Evolutionary conservation across 2,113 vertebrate species (phyloP), one percentile per base, ranked within the genome.

Genomic region (Tupaia chinensis): DNA sequence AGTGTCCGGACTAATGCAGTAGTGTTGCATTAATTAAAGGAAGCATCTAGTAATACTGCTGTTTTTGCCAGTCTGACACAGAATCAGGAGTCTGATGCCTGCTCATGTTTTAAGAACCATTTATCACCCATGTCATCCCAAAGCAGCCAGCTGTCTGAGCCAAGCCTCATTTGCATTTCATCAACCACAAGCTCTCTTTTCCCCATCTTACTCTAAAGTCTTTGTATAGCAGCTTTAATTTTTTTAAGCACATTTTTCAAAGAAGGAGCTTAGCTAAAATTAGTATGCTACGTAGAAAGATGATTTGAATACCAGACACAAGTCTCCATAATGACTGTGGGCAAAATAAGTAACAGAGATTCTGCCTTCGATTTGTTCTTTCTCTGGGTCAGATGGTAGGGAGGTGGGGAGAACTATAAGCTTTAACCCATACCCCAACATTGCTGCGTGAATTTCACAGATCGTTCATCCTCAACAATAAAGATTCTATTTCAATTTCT

Each of bases 51-150:
- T 98, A 98, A 98, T 98, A 98, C 97, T 98, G 98, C 98, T 98
- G 98, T 94, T 98, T 98, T 98, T 98, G 98, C 98, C 98, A 98
- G 98, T 97, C 98, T 99, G 99, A 99, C 99, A 99, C 98, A 98
- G 99, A 99, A 99, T 98, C 98, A 5, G 99, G 99, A 99, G 98
- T 98, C 98, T 99, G 99, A 99, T 99, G 99, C 99, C 99, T 99
- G 99, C 99, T 98, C 98, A 98, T 99, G 98, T 98, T 99, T 98
- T 99, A 99, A 98, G 99, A 99, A 98, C 99, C 99, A 99, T 99
- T 99, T 99, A 99, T 99, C 99, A 99, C 99, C 99, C 98, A 98
- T 99, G 99, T 99, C 99, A 99, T 98, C 98, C 99, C 98, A 98
- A 98, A 99, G 98, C 98, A 99, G 98, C 98, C 99, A 99, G 99